Conservation (phyloP, 2,797 vertebrate species). For the Momotus momota region DNA sequence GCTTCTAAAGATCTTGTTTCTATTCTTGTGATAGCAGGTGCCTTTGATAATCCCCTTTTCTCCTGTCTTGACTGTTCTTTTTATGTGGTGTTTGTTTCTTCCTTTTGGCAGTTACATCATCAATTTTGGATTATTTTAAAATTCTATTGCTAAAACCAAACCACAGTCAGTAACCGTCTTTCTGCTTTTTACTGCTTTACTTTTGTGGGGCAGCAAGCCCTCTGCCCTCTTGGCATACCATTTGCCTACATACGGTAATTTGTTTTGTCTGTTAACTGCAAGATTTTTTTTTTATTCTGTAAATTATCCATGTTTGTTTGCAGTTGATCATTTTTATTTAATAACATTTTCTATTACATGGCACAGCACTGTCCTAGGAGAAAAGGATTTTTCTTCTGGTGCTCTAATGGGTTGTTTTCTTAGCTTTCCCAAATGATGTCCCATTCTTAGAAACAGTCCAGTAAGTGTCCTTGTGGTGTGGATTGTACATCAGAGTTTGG, state of each 20-base stretch:
- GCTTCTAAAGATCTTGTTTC: conserved; percentile 37
- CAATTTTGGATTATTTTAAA: conserved; percentile 24
- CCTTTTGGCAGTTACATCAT: conserved; percentile 44
- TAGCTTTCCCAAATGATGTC: neutral
- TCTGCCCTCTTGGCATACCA: neutral
- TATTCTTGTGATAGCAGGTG: conserved; percentile 45
- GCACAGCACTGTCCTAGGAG: neutral
- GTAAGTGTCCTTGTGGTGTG: neutral
- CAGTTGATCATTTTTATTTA: conserved; percentile 13
- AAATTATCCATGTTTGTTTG: neutral
- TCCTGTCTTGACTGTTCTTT: conserved; percentile 30
- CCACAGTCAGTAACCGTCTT: neutral
- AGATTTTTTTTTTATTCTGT: conserved; percentile 27
- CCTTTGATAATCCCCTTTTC: conserved; percentile 45
- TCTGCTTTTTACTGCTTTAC: neutral
- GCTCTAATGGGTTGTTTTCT: conserved; percentile 31
- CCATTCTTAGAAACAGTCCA: neutral
- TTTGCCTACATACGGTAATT: neutral
- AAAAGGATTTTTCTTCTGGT: conserved; percentile 36
- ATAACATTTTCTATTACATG: neutral
- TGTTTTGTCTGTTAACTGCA: conserved; percentile 4
- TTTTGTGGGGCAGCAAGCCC: neutral
- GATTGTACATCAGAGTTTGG: neutral
- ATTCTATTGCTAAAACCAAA: conserved; percentile 31
- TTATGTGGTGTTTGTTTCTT: conserved; percentile 38